Conservation (phyloP, 1,140 invertebrate genomes). For the Ceratina australensis region DNA sequence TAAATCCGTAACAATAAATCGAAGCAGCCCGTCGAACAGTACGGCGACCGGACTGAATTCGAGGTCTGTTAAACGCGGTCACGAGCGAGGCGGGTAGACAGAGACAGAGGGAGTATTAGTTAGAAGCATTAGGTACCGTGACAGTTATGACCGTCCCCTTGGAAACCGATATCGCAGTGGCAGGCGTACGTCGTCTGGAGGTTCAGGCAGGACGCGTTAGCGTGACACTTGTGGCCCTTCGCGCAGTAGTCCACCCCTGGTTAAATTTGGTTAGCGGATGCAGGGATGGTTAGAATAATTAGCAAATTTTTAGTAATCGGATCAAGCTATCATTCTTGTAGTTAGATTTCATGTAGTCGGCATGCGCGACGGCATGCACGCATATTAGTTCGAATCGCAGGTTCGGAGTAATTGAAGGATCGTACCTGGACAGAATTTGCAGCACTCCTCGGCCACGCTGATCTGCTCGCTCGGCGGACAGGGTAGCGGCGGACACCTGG, state of each 20-base stretch:
- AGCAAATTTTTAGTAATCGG: slow-evolving; percentile 13
- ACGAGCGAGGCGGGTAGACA: background rate
- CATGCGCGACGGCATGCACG: background rate
- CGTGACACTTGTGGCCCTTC: slow-evolving; percentile 90
- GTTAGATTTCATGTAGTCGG: background rate
- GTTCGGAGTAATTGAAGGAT: background rate
- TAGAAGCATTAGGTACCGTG: slow-evolving; percentile 81
- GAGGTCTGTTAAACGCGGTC: slow-evolving; percentile 1
- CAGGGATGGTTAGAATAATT: slow-evolving; percentile 61
- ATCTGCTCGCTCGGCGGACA: slow-evolving; percentile 89
- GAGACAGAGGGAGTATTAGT: slow-evolving; percentile 37
- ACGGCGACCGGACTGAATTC: background rate
- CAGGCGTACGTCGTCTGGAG: slow-evolving; percentile 91
- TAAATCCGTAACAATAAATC: too few relatives aligned
- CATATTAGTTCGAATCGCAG: background rate
- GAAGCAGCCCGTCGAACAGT: too few relatives aligned
- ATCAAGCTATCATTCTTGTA: background rate
- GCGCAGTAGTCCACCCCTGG: slow-evolving; percentile 93
- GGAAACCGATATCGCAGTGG: slow-evolving; percentile 90
- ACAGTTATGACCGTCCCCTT: slow-evolving; percentile 89
- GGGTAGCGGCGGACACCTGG: slow-evolving; percentile 88
- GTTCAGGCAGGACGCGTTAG: slow-evolving; percentile 91
- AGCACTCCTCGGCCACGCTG: slow-evolving; percentile 91
- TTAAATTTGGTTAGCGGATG: slow-evolving; percentile 68
- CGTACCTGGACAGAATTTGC: slow-evolving; percentile 93